Base-by-base conservation (phyloP, 1,140 invertebrate species). In the Trachymyrmex septentrionalis region DNA sequence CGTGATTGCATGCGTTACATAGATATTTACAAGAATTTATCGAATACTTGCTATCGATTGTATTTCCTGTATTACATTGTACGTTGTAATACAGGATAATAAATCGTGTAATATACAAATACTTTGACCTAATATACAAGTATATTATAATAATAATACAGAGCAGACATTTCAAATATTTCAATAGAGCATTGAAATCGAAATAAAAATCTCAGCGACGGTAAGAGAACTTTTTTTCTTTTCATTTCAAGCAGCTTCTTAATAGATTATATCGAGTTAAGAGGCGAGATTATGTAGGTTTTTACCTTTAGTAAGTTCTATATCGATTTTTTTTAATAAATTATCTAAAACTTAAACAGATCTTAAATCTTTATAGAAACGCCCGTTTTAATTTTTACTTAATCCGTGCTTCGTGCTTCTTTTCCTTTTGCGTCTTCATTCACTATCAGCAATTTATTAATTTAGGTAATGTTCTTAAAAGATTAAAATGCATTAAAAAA, bases 261-360 rank as follows among this genome's bases (percentile, higher is more conserved):
- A 73, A 75, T 50, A 24, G 67, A 63, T 82, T 73, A 30, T 30
- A 61, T 6, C 34, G 24, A 61, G 6, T 61, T 24, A 73, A 61
- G 38, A 61, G 67, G 48, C 12, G 48, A 73, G 80, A 30, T 84
- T 48, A 61, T 44, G 50, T 19, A 27, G 7, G 80, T 24, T 73
- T 48, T 24, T 16, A 82, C 24, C 55, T 73, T 61, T 75, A 24
- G 19, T 75, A 59, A 75, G 38, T 61, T 30, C 19, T 19, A 38
- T 44, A 73, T 84, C 6, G 80, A 82, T 59, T 82, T 82, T 82
- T 82, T 10, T 50, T 50, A 30, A 48, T 81, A 69, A 73, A 48
- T 72, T 48, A 59, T 19, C 24, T 57, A 19, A 38, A 21, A 81
- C 30, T 19, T n/a, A n/a, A n/a, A 24, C 38, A 59, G 19, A 59